These are phyloP conservation scores for Notospermus geniculatus DNA, from an alignment of 1,140 invertebrate genomes.

Conservation along the genomic window DNA sequence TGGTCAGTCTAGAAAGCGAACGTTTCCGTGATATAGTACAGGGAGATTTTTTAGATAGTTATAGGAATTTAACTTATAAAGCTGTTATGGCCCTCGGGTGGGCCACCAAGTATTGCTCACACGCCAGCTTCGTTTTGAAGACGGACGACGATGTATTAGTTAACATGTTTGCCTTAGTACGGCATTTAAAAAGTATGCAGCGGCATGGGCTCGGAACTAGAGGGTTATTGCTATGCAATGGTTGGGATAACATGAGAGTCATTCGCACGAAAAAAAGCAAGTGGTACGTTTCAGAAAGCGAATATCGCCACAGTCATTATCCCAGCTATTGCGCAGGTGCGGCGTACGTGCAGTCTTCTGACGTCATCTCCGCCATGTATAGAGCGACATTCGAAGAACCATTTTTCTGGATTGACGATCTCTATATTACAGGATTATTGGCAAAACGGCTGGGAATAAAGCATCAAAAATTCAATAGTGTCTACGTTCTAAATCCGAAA, in stretches of 20 bases:
- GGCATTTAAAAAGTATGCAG: slow-evolving; percentile 23
- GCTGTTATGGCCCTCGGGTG: slow-evolving; percentile 83
- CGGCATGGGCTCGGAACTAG: slow-evolving; percentile 14
- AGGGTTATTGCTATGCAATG: slow-evolving; percentile 40
- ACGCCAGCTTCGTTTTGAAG: slow-evolving; percentile 60
- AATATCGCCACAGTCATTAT: slow-evolving; percentile 51
- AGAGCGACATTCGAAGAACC: slow-evolving; percentile 35
- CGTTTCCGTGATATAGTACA: slow-evolving; percentile 72
- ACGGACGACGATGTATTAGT: slow-evolving; percentile 61
- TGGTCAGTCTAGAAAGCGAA: slow-evolving; percentile 63
- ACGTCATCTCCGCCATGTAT: slow-evolving; percentile 48
- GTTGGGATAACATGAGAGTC: slow-evolving; percentile 43
- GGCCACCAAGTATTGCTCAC: slow-evolving; percentile 65
- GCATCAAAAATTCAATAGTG: slow-evolving; percentile 30
- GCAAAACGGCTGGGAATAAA: slow-evolving; percentile 28
- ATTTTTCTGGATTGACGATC: slow-evolving; percentile 57
- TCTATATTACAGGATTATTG: slow-evolving; percentile 54
- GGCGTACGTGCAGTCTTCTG: slow-evolving; percentile 50
- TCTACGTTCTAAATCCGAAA: slow-evolving; percentile 27
- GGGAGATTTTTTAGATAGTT: slow-evolving; percentile 75
- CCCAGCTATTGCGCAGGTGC: slow-evolving; percentile 57
- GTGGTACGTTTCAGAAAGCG: slow-evolving; percentile 54
- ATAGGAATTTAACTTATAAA: slow-evolving; percentile 84
- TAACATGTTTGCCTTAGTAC: slow-evolving; percentile 39
- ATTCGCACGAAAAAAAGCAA: slow-evolving; percentile 52